These are phyloP conservation scores for Meteorus colon DNA, from an alignment of 2,888 invertebrate species.

Conservation along the genomic window DNA sequence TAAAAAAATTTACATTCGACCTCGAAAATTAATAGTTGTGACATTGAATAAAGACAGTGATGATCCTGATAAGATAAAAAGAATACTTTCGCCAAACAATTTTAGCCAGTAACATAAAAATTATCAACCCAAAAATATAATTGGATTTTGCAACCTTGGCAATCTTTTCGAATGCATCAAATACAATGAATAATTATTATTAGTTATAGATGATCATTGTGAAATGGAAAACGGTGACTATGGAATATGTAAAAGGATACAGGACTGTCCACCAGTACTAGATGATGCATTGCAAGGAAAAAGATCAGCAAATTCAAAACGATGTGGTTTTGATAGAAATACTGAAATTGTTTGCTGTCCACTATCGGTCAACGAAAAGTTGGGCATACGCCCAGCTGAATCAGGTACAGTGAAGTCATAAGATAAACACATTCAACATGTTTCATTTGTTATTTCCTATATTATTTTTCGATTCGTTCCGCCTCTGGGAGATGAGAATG, in stretches of 20 bases:
- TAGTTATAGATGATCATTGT: constrained; percentile 52
- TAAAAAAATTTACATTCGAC: not conserved
- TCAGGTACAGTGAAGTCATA: constrained; percentile 51
- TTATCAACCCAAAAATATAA: too few relatives aligned
- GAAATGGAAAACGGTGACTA: constrained; percentile 50
- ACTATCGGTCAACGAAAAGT: constrained; percentile 50
- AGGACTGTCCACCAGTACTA: constrained; percentile 58
- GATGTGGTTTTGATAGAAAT: constrained; percentile 73
- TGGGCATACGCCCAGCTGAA: constrained; percentile 60
- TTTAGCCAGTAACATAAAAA: not conserved
- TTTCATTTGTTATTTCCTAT: not conserved
- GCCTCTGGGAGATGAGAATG: not conserved
- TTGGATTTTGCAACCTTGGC: too few relatives aligned
- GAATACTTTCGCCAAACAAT: not conserved
- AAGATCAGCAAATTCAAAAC: constrained; percentile 49
- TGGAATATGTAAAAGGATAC: constrained; percentile 61
- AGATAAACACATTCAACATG: not conserved
- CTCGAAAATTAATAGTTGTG: not conserved
- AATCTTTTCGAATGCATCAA: not conserved
- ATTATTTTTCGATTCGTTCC: not conserved
- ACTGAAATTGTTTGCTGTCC: constrained; percentile 76
- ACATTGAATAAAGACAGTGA: not conserved
- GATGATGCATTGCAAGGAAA: constrained; percentile 55
- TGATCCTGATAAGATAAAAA: not conserved
- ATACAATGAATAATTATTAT: constrained; percentile 1